Conservation (phyloP, 2,113 vertebrate species). For the Grantiella picta region DNA sequence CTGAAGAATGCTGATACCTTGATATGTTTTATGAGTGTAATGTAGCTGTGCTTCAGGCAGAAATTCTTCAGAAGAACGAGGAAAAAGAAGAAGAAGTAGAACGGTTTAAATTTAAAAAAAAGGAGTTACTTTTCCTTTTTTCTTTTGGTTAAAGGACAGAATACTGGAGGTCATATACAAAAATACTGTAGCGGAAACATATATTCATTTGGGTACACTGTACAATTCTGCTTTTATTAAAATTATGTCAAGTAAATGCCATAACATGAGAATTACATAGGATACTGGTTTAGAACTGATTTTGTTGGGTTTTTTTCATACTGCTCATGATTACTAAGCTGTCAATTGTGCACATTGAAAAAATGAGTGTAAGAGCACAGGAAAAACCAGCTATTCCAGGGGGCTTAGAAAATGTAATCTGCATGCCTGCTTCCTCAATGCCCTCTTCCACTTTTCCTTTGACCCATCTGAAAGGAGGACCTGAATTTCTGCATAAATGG, state of each 20-base stretch:
- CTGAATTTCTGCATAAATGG: background rate
- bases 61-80: constrained; percentile 49
- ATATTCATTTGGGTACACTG: background rate
- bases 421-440: background rate
- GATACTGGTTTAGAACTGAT: background rate
- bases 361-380: background rate
- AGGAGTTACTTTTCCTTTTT: background rate
- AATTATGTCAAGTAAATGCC: background rate
- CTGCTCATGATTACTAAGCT: background rate
- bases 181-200: background rate
- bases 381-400: background rate
- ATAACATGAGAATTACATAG: background rate
- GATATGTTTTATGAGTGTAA: constrained; percentile 15
- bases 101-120: background rate
- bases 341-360: background rate
- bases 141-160: background rate
- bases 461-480: background rate
- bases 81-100: background rate
- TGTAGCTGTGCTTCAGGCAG: constrained; percentile 48
- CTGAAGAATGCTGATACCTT: constrained; percentile 51
- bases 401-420: background rate
- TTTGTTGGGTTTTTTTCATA: background rate
- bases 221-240: background rate
- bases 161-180: background rate
- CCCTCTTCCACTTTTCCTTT: background rate